A percentile compares a stretch with the other conserved stretches of the same genome.
Evolutionary conservation across 2,113 vertebrate species (phyloP).

Genomic region (Aegypius monachus): DNA sequence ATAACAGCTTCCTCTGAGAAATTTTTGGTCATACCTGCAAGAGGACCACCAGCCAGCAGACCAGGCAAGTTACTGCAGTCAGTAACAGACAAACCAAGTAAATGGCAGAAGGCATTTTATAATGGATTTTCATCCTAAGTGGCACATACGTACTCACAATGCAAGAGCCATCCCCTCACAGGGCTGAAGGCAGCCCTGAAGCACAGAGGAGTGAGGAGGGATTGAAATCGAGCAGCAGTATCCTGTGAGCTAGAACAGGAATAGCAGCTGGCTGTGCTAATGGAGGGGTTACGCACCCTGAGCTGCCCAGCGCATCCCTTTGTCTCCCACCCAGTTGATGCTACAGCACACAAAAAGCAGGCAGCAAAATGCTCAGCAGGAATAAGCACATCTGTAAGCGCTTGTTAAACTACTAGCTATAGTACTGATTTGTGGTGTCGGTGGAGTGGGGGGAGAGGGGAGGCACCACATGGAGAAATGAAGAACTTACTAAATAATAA

Average conservation of each 20-base stretch:
- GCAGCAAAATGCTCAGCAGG: neutral
- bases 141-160: neutral
- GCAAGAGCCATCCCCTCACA: neutral
- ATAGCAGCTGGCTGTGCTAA: neutral
- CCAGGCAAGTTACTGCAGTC: neutral
- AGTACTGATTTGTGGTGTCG: neutral
- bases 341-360: neutral
- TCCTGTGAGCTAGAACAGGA: rapidly evolving
- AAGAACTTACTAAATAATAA: neutral
- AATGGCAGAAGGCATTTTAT: neutral
- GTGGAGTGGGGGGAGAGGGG: neutral
- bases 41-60: neutral
- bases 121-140: neutral
- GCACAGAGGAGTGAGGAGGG: neutral
- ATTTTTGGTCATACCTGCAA: neutral
- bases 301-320: neutral
- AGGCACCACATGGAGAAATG: neutral
- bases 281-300: neutral
- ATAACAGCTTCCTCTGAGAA: neutral
- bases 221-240: neutral
- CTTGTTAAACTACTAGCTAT: neutral
- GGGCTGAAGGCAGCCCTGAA: neutral
- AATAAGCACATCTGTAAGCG: neutral
- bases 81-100: neutral
- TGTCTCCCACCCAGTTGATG: neutral